Evolutionary conservation across 1,140 invertebrate genomes (phyloP).

Genomic region (Tribolium castaneum): DNA sequence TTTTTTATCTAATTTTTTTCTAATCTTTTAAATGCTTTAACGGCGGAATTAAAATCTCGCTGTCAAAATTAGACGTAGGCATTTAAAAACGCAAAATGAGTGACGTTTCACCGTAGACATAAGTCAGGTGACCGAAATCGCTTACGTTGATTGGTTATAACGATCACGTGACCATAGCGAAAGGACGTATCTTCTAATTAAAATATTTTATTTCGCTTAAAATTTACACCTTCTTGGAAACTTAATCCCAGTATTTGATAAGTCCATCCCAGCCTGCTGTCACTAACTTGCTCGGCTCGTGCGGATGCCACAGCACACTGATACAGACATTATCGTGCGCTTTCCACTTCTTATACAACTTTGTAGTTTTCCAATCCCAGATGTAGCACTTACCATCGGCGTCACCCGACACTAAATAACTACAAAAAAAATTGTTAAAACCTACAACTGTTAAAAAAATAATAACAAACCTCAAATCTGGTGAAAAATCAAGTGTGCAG

Average conservation of each 20-base stretch:
- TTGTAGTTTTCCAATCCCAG: constrained; percentile 99
- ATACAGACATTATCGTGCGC: constrained; percentile 99
- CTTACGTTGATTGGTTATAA: neutral
- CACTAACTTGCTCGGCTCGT: constrained; percentile 96
- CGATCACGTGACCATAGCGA: neutral
- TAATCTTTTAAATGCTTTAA: no score
- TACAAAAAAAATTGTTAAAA: constrained; percentile 67
- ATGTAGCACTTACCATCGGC: constrained; percentile 98
- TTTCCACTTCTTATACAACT: constrained; percentile 98
- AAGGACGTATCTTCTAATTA: neutral
- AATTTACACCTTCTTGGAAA: neutral
- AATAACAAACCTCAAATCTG: constrained; percentile 90
- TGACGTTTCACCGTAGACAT: no score
- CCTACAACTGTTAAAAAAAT: neutral
- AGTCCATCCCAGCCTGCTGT: constrained; percentile 98
- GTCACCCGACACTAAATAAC: constrained; percentile 98
- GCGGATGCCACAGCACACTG: constrained; percentile 95
- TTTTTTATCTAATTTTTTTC: no score
- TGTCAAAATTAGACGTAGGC: no score
- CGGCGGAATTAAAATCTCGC: no score
- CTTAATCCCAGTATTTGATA: constrained; percentile 98
- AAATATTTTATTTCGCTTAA: neutral
- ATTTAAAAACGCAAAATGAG: no score
- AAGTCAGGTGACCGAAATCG: no score
- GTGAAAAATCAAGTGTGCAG: constrained; percentile 96